phyloP scores from a whole-genome alignment of 2,113 vertebrate species.

The Synchiropus splendidus region DNA sequence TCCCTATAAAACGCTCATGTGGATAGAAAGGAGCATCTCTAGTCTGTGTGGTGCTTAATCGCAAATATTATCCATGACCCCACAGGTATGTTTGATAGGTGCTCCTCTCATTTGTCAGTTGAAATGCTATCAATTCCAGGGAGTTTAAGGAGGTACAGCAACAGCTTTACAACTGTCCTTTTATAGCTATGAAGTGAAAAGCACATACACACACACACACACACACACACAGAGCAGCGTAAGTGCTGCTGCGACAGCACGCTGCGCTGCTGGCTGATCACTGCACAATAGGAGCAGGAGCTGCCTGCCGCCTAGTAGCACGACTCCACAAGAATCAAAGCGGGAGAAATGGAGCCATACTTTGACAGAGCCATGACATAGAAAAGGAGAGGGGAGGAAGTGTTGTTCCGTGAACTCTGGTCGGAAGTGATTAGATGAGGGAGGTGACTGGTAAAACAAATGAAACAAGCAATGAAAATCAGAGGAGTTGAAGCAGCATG shows the following conservation, averaged over 20 bases:
- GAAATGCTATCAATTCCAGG: slow-evolving; percentile 22
- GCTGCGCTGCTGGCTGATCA: slow-evolving; percentile 41
- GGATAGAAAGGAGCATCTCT: slow-evolving; percentile 9
- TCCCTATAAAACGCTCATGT: slow-evolving; percentile 18
- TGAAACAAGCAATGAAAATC: slow-evolving; percentile 15
- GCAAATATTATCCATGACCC: too few species aligned
- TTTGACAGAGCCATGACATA: slow-evolving; percentile 17
- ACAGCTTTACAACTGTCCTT: slow-evolving; percentile 29
- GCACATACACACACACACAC: slow-evolving; percentile 13
- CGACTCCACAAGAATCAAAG: slow-evolving; percentile 47
- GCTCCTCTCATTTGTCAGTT: slow-evolving; percentile 26
- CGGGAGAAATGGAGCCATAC: slow-evolving; percentile 21
- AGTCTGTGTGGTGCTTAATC: slow-evolving; percentile 22
- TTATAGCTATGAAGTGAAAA: slow-evolving; percentile 51
- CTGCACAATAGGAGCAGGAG: slow-evolving; percentile 43
- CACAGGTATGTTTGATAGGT: slow-evolving; percentile 25
- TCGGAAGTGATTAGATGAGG: slow-evolving; percentile 10
- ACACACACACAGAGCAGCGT: too few species aligned
- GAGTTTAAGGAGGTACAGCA: slow-evolving; percentile 1
- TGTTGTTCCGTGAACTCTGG: slow-evolving; percentile 9
- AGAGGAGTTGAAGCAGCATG: too few species aligned
- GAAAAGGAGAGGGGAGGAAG: slow-evolving; percentile 13
- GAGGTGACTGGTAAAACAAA: slow-evolving; percentile 16
- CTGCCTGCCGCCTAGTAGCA: slow-evolving; percentile 29
- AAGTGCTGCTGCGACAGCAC: slow-evolving; percentile 30